A percentile compares a stretch with the other conserved stretches of the same genome.
Conservation (phyloP, 2,888 invertebrate species). For the Rutpela maculata region DNA sequence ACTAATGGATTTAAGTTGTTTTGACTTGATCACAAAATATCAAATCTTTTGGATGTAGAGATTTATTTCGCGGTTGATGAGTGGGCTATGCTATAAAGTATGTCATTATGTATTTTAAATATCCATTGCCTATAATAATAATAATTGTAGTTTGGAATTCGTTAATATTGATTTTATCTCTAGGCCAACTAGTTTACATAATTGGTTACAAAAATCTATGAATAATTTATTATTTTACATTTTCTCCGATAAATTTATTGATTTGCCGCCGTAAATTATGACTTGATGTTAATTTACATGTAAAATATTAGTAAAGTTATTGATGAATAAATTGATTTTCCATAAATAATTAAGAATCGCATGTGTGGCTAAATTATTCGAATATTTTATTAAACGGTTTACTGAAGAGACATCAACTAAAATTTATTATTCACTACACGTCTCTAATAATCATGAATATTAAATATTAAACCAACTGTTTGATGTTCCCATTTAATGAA, state of each 20-base stretch:
- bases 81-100: background rate
- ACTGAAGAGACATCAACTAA: background rate
- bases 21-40: too few relatives aligned
- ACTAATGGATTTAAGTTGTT: too few relatives aligned
- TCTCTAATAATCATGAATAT: conserved; percentile 1
- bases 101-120: background rate
- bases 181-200: conserved; percentile 53
- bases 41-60: too few relatives aligned
- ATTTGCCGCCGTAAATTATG: conserved; percentile 46
- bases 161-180: conserved; percentile 57
- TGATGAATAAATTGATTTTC: conserved; percentile 27
- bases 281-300: conserved; percentile 33
- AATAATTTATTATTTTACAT: conserved; percentile 56
- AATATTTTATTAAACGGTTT: conserved; percentile 9
- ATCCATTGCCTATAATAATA: background rate
- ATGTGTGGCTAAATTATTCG: conserved; percentile 21
- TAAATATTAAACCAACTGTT: background rate
- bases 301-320: conserved; percentile 17
- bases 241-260: conserved; percentile 51
- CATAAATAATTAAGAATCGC: conserved; percentile 28
- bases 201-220: conserved; percentile 56
- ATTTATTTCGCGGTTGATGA: background rate
- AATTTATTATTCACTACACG: conserved; percentile 5
- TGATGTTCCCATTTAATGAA: background rate
- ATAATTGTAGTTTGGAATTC: conserved; percentile 51